A percentile compares a stretch with the other conserved stretches of the same genome.
Evolutionary conservation across 2,888 invertebrate species (phyloP).

Genomic region (Calameuta filiformis): DNA sequence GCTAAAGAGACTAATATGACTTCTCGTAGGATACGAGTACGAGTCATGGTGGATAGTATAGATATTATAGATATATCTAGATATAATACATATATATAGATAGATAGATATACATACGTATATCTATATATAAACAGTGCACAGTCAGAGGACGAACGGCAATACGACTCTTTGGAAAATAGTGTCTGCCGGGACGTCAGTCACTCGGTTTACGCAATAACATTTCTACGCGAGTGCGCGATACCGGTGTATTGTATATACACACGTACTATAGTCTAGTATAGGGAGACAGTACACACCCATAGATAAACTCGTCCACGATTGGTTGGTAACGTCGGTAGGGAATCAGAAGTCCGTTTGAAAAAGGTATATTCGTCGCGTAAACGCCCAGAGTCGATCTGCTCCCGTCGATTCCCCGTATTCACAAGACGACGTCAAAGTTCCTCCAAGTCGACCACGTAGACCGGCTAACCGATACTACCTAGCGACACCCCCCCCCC

Average conservation of each 20-base stretch:
- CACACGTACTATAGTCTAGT: too few species aligned
- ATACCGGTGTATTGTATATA: not conserved
- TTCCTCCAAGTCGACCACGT: not conserved
- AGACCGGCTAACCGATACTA: not conserved
- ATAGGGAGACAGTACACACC: too few species aligned
- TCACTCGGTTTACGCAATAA: constrained; percentile 41
- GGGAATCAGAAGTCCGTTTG: not conserved
- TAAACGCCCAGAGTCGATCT: not conserved
- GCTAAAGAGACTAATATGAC: too few species aligned
- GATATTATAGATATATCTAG: not conserved
- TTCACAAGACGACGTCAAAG: not conserved
- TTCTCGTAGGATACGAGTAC: not conserved
- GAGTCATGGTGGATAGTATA: not conserved
- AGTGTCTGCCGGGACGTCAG: constrained; percentile 22
- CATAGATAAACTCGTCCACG: not conserved
- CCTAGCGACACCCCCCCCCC: not conserved
- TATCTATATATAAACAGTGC: not conserved
- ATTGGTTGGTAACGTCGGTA: not conserved
- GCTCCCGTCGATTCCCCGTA: not conserved
- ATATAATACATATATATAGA: not conserved
- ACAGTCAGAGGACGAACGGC: not conserved
- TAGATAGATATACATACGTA: not conserved
- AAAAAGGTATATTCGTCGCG: not conserved
- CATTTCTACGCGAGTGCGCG: not conserved
- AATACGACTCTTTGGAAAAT: constrained; percentile 2